phyloP scores from a whole-genome alignment of 2,113 vertebrate genomes.

The Emydura subglobosa region DNA sequence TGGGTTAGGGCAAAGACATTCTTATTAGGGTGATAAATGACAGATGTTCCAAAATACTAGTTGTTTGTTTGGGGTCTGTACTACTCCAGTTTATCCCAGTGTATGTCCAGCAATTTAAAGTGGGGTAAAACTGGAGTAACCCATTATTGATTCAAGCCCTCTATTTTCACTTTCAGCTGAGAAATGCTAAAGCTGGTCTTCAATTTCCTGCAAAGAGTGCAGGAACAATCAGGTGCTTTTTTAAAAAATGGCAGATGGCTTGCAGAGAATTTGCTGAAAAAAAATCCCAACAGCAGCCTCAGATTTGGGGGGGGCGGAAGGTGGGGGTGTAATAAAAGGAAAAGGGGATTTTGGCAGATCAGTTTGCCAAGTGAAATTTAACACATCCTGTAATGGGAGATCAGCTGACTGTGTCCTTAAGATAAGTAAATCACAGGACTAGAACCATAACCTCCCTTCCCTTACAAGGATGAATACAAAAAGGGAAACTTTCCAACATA shows the following conservation, averaged over 20 bases:
- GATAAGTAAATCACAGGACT: constrained; percentile 18
- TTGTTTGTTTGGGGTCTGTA: background rate
- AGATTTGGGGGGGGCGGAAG: background rate
- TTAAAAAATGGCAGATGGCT: constrained; percentile 34
- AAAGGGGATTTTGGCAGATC: background rate
- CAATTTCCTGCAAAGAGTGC: constrained; percentile 7
- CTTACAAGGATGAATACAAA: background rate
- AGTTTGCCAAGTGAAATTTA: constrained; percentile 29
- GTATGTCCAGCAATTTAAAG: background rate
- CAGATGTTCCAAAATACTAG: constrained; percentile 56
- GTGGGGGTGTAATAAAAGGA: rapidly evolving
- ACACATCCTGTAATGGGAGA: background rate
- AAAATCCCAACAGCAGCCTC: background rate
- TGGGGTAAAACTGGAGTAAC: background rate
- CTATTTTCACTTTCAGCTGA: background rate
- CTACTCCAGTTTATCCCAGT: background rate
- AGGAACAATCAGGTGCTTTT: constrained; percentile 34
- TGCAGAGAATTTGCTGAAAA: constrained; percentile 12
- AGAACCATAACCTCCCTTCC: background rate
- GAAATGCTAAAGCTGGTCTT: background rate
- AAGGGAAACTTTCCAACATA: constrained; percentile 6
- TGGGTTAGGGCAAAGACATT: constrained; percentile 38
- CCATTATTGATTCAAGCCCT: background rate
- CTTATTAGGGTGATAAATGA: constrained; percentile 58
- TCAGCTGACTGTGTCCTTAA: constrained; percentile 23